Base-by-base conservation (phyloP, 2,113 vertebrate genomes). In the Pholis gunnellus region DNA sequence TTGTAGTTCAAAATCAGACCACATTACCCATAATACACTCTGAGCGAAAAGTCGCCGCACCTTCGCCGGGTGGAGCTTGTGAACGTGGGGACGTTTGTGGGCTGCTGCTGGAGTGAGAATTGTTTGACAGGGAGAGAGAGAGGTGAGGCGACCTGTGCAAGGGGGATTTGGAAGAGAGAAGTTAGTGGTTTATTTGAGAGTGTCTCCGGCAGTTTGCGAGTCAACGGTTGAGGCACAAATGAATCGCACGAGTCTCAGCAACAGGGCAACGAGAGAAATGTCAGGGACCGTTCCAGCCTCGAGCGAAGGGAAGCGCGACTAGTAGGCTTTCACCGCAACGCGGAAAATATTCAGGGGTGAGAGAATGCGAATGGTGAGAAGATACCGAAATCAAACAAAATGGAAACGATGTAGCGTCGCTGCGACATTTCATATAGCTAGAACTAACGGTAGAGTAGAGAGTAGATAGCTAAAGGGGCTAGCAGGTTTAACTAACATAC, bases 331-430 rank as follows among this genome's bases (percentile, higher is more conserved):
- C 84, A 85, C 92, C 93, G 93, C 94, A 92, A 91, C 93, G 93
- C 92, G 93, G 93, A 94, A 94, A 60, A 93, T 44, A 85, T 72
- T 75, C 65, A 59, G 67, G 70, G 82, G 81, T 6, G 85, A 79
- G 91, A 94, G 90, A 94, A 95, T 95, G 95, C 94, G 89, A 94
- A 94, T 94, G 93, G 89, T 93, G 89, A 79, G 90, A 91, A 88
- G 87, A 83, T 75, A 76, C 76, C 88, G 88, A 86, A 94, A 86
- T 74, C 91, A 91, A 91, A 82, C 76, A 74, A 89, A 83, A 94
- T 90, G 89, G 94, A 89, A 87, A 94, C 87, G 88, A 95, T 95
- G 95, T 95, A 95, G 94, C 93, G 86, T 80, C 92, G 87, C 88
- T 87, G 90, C 92, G 87, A 91, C 90, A 76, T 90, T 90, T 66